Percentiles rank a stretch among this genome's conserved stretches.
Evolutionary conservation across 2,888 invertebrate genomes (phyloP).

Genomic region (Bellardia bayeri): DNA sequence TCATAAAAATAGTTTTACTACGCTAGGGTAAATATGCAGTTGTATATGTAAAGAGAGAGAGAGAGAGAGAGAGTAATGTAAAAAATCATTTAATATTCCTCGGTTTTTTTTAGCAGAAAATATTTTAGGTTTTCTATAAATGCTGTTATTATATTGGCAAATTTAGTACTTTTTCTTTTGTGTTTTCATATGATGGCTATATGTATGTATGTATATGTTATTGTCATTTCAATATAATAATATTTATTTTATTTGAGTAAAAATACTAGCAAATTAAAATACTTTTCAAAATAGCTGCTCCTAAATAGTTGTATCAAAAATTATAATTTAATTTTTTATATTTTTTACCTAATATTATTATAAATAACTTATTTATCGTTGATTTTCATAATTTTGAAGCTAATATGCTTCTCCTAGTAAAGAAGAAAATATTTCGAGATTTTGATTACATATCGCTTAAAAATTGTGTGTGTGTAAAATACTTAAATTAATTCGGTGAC

Average conservation of each 20-base stretch:
- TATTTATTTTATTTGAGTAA: conserved; percentile 21
- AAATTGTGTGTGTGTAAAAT: conserved; percentile 39
- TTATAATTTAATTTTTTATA: neutral
- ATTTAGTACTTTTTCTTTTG: neutral
- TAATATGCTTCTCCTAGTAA: neutral
- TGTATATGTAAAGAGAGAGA: neutral
- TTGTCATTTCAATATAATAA: conserved; percentile 52
- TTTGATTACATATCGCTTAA: conserved; percentile 19
- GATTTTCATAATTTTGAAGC: neutral
- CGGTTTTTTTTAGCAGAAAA: conserved; percentile 6
- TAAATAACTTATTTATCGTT: conserved; percentile 19
- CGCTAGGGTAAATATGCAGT: neutral
- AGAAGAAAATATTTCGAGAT: neutral
- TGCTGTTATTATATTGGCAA: conserved; percentile 25
- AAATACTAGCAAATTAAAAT: conserved; percentile 63
- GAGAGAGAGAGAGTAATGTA: neutral
- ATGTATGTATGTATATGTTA: neutral
- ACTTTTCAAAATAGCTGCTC: conserved; percentile 64
- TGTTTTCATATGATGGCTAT: neutral
- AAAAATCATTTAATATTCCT: conserved; percentile 25
- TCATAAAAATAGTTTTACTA: conserved; percentile 47
- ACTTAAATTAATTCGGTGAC: conserved; percentile 84
- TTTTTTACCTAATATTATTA: conserved; percentile 6
- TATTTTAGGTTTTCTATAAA: conserved; percentile 38
- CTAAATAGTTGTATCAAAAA: conserved; percentile 47